phyloP scores from a whole-genome alignment of 2,888 invertebrate genomes.

The Ectobius pallidus region DNA sequence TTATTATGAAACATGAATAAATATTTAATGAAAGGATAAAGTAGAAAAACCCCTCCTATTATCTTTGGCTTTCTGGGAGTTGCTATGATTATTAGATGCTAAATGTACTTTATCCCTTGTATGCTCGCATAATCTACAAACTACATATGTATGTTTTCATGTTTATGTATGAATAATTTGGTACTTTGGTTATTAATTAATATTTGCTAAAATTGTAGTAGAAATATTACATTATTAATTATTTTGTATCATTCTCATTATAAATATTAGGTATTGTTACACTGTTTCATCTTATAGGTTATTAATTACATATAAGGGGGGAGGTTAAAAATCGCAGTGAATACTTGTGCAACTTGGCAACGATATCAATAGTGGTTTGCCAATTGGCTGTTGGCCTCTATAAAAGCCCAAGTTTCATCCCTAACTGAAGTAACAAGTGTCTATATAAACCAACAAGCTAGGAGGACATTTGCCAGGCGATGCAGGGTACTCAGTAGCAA shows the following conservation, averaged over 20 bases:
- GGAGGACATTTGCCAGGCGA: not conserved
- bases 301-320: slow-evolving; percentile 34
- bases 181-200: slow-evolving; percentile 71
- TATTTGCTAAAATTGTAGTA: slow-evolving; percentile 51
- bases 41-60: slow-evolving; percentile 35
- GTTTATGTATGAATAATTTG: slow-evolving; percentile 54
- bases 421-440: not conserved
- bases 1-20: slow-evolving; percentile 32
- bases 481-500: slow-evolving; percentile 7
- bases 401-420: not conserved
- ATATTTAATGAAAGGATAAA: slow-evolving; percentile 26
- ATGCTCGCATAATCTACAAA: slow-evolving; percentile 41
- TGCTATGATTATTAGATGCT: slow-evolving; percentile 38
- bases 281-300: slow-evolving; percentile 31
- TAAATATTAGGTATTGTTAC: slow-evolving; percentile 39
- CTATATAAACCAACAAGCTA: not conserved
- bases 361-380: slow-evolving; percentile 32
- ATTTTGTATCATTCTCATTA: slow-evolving; percentile 41
- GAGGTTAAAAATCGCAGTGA: slow-evolving; percentile 39
- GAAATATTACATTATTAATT: slow-evolving; percentile 61
- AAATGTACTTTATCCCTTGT: slow-evolving; percentile 31
- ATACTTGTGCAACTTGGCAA: slow-evolving; percentile 43
- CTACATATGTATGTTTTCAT: slow-evolving; percentile 39
- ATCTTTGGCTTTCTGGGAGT: slow-evolving; percentile 37
- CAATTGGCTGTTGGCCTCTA: slow-evolving; percentile 41